These are phyloP conservation scores for Drosophila sordidula DNA, from an alignment of 2,888 invertebrate species.

Conservation along the genomic window DNA sequence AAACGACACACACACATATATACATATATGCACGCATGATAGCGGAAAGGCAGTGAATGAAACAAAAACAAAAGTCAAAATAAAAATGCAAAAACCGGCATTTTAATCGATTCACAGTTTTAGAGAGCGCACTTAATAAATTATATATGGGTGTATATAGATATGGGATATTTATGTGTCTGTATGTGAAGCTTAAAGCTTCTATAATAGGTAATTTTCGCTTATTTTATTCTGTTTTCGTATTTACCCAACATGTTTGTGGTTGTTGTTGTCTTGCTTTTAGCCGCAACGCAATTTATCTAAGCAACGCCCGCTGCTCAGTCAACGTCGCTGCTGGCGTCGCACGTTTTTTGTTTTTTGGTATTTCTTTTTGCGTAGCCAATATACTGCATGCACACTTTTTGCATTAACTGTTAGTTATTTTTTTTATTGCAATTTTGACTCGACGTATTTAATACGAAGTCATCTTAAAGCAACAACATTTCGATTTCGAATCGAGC, in stretches of 20 bases:
- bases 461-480: slow-evolving; percentile 29
- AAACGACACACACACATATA: slow-evolving; percentile 20
- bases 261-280: slow-evolving; percentile 57
- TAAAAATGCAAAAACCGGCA: slow-evolving; percentile 67
- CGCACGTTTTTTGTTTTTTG: slow-evolving; percentile 59
- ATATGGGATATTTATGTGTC: slow-evolving; percentile 14
- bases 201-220: slow-evolving; percentile 44
- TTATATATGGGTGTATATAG: slow-evolving; percentile 13
- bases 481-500: slow-evolving; percentile 11
- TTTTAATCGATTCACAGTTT: slow-evolving; percentile 52
- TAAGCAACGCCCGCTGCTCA: slow-evolving; percentile 61
- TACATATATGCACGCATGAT: not conserved
- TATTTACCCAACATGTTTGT: slow-evolving; percentile 80
- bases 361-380: slow-evolving; percentile 51
- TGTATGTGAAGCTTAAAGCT: slow-evolving; percentile 30
- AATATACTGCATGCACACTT: slow-evolving; percentile 44
- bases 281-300: slow-evolving; percentile 78
- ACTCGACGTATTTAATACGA: slow-evolving; percentile 67
- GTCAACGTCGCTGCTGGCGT: slow-evolving; percentile 41
- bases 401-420: slow-evolving; percentile 12
- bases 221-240: slow-evolving; percentile 34
- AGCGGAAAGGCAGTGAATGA: slow-evolving; percentile 44
- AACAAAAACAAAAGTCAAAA: slow-evolving; percentile 38
- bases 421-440: slow-evolving; percentile 72
- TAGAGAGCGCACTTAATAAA: slow-evolving; percentile 25